Percentiles rank a stretch among this genome's conserved stretches.
Evolutionary conservation across 2,113 vertebrate species (phyloP).

Genomic region (Pontoporia blainvillei): DNA sequence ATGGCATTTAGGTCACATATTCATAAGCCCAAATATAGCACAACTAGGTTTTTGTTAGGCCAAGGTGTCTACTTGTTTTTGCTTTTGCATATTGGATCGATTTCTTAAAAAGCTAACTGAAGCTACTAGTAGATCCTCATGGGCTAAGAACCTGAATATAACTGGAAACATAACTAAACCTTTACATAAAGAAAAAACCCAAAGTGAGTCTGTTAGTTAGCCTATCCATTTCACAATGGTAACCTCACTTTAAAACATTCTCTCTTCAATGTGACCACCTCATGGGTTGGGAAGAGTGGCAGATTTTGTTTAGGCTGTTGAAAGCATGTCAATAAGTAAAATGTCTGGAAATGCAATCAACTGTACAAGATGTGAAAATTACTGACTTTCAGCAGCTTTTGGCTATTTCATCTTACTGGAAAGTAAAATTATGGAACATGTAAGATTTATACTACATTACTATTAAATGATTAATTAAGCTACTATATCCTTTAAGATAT

Average conservation of each 20-base stretch:
- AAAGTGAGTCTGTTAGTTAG: neutral
- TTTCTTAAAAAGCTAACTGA: neutral
- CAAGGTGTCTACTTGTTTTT: neutral
- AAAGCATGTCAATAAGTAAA: neutral
- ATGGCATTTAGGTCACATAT: neutral
- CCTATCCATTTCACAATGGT: neutral
- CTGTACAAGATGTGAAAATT: neutral
- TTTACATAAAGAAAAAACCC: neutral
- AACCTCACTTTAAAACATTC: neutral
- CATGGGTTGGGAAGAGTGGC: neutral
- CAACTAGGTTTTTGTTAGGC: conserved; percentile 22
- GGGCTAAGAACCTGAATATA: neutral
- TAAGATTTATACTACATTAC: neutral
- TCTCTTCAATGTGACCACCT: neutral
- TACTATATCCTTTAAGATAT: neutral
- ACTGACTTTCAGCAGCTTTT: neutral
- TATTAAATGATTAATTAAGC: neutral
- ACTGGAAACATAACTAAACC: conserved; percentile 1
- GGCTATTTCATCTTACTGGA: neutral
- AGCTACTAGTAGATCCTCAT: neutral
- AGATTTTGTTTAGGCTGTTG: neutral
- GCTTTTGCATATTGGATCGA: neutral
- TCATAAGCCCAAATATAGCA: neutral
- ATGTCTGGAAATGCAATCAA: neutral
- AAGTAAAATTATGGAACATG: neutral